Evolutionary conservation across 2,113 vertebrate genomes (phyloP), one percentile per base, ranked within the genome.

Genomic region (Cnemophilus loriae): DNA sequence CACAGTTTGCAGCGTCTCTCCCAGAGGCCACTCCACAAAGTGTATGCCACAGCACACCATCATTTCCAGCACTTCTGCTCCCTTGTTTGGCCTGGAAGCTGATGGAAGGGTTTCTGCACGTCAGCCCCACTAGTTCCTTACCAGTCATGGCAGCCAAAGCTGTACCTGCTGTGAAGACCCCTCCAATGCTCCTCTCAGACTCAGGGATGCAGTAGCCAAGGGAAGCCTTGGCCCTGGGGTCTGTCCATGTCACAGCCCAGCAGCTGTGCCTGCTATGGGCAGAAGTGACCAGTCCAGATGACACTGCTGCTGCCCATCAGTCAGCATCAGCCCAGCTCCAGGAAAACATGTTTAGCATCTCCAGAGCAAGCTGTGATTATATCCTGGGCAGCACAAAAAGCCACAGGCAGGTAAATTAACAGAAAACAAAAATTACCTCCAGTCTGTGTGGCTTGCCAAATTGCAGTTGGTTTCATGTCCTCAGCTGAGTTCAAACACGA

Each of bases 151-250:
- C 13, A 84, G 41, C 30, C 44, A 60, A 69, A 59, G 35, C 56
- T 49, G 23, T 11, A 10, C 11, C 50, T 6, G 2, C 60, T 61
- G 35, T 49, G 59, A 30, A 55, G 23, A 87, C 16, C 47, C 39
- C 53, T 91, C 39, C 52, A 41, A 2, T 0, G 0, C 37, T 74
- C 15, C 42, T n/a, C 52, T 14, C 12, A 1, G 30, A 3, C 8
- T 27, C 56, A 41, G 42, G 53, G 49, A 9, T 63, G 49, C 35
- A 33, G 28, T 1, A 65, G 37, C 22, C 32, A n/a, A 35, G 42
- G 32, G 30, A 26, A 60, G 27, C 42, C 68, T 23, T 61, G 57
- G 37, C 26, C 35, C 47, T 46, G 64, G 55, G 73, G 1, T 63
- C 84, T 84, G 69, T 41, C 68, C 7, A 0, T 11, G 37, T 21